Conservation (phyloP, 2,113 vertebrate genomes). For the Anser brachyrhynchus region DNA sequence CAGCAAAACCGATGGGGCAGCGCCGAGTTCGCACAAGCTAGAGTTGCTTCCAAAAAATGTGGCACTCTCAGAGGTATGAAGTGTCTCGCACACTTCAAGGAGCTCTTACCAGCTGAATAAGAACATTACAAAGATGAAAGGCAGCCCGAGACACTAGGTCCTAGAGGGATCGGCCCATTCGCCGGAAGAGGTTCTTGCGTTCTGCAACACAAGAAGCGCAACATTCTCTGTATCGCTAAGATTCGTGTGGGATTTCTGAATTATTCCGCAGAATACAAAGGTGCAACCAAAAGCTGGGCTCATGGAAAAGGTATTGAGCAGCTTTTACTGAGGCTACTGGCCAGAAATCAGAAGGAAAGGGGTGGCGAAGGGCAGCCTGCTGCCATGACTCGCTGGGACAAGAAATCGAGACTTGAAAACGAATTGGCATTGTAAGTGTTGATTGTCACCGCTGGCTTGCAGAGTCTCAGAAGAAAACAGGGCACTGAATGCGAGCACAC, state of each 20-base stretch:
- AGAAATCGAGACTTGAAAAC: neutral
- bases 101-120: neutral
- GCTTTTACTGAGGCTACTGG: neutral
- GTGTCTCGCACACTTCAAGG: neutral
- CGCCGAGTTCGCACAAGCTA: accelerated
- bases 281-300: neutral
- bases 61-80: neutral
- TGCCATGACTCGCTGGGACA: neutral
- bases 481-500: accelerated
- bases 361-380: neutral
- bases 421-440: neutral
- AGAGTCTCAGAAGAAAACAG: accelerated
- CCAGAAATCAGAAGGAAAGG: neutral
- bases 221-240: neutral
- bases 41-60: neutral
- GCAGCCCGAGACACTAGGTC: neutral
- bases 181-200: neutral
- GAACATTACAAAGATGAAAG: neutral
- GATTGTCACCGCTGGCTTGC: neutral
- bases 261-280: neutral
- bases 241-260: neutral
- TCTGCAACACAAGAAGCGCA: neutral
- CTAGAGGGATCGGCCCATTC: neutral
- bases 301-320: accelerated
- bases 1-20: neutral